Conservation (phyloP, 2,797 vertebrate genomes). For the Sparus aurata region DNA sequence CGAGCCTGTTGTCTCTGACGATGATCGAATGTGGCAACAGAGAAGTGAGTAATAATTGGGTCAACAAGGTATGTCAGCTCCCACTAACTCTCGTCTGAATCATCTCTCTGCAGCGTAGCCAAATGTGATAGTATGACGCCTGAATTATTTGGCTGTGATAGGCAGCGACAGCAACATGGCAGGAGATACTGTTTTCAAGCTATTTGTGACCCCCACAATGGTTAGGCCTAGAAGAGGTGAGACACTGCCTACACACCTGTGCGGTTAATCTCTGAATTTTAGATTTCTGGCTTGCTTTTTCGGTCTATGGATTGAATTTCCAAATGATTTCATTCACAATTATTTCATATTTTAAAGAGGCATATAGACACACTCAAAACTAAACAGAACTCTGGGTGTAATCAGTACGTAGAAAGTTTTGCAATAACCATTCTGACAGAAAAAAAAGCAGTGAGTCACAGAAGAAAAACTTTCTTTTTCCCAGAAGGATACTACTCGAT, state of each 20-base stretch:
- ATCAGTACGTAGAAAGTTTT: conserved; percentile 13
- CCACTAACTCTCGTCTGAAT: conserved; percentile 78
- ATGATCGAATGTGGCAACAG: conserved; percentile 77
- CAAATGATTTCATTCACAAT: not conserved
- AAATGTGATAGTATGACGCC: conserved; percentile 67
- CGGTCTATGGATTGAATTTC: not conserved
- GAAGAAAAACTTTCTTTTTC: not conserved
- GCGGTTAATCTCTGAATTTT: not conserved
- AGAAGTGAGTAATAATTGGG: conserved; percentile 84
- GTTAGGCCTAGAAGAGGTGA: conserved; percentile 11
- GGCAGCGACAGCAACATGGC: conserved; percentile 59
- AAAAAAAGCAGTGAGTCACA: conserved; percentile 36
- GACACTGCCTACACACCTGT: conserved; percentile 22
- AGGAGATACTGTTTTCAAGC: conserved; percentile 47
- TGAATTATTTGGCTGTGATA: conserved; percentile 72
- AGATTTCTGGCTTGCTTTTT: not conserved
- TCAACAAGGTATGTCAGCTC: conserved; percentile 82
- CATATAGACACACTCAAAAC: not conserved
- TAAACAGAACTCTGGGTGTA: not conserved
- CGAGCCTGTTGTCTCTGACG: conserved; percentile 74
- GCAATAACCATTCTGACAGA: conserved; percentile 35
- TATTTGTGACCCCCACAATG: conserved; percentile 26
- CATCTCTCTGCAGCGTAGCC: conserved; percentile 71
- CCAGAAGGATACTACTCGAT: conserved; percentile 21
- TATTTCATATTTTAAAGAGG: not conserved